Evolutionary conservation across 2,113 vertebrate species (phyloP), one percentile per base, ranked within the genome.

Genomic region (Conger conger): DNA sequence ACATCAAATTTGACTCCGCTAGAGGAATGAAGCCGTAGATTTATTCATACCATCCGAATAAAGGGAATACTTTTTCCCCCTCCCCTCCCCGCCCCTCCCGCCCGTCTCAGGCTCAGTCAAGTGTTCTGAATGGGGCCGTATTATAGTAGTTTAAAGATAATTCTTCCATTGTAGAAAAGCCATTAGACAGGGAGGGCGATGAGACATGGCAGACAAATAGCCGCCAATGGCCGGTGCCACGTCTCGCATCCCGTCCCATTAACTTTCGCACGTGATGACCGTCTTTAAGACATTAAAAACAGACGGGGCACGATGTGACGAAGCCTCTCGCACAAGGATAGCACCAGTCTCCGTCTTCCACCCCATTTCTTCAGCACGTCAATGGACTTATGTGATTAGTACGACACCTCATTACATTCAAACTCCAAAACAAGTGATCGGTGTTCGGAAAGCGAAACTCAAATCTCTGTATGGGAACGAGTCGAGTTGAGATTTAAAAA

Each of bases 1-100:
- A 87, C 88, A 85, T 92, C 79, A 89, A 33, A 89, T 90, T 87
- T 89, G 80, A 89, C 85, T 89, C 88, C 84, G 83, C 82, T 86
- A 84, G 86, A 87, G 83, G 84, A 91, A 87, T 45, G 77, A 88
- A 68, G 83, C 78, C 85, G 86, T 85, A 76, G 60, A 85, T 79
- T 84, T 85, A 81, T 84, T 85, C 50, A 79, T 84, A 85, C 86
- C 83, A 81, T 84, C 45, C 18, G 82, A 84, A 81, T 79, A 87
- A 76, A 88, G 76, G 79, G 11, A 38, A 80, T 84, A 33, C 83
- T 86, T 80, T 27, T 20, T 7, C 3, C 18, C 23, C 57, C 57
- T 23, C 8, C 57, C 57, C 4, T 9, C 1, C 40, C 40, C 40
- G 57, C 36, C 17, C 54, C 54, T 45, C 54, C 45, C 11, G 11